Conservation (phyloP, 2,113 vertebrate genomes). For the Falcunculus frontatus region DNA sequence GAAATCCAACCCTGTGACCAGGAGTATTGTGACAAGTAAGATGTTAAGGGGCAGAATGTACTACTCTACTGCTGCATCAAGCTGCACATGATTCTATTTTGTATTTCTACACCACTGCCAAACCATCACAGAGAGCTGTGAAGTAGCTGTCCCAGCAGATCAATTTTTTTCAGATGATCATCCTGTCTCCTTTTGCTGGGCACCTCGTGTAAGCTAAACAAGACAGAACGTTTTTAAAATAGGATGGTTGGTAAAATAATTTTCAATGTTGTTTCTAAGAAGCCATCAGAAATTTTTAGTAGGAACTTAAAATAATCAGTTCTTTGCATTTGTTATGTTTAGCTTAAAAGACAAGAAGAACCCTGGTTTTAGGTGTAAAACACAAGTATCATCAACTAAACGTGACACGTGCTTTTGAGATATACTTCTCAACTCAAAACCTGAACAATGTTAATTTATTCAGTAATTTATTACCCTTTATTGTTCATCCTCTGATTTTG, state of each 20-base stretch:
- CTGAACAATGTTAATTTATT: background rate
- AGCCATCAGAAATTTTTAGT: background rate
- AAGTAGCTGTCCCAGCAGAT: background rate
- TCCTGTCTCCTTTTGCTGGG: background rate
- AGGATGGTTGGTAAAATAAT: background rate
- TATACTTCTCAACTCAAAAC: background rate
- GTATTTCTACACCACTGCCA: background rate
- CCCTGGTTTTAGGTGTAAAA: background rate
- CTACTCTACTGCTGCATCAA: background rate
- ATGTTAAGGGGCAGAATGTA: background rate
- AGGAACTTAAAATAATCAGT: background rate
- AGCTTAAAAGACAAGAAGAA: background rate
- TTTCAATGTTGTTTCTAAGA: background rate
- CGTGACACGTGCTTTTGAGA: accelerated
- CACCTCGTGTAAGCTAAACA: background rate
- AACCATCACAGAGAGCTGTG: background rate
- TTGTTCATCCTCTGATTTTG: background rate
- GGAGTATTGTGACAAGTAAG: background rate
- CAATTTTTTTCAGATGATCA: background rate
- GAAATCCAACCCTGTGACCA: background rate
- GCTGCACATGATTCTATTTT: background rate
- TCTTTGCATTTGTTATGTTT: background rate
- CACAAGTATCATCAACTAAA: background rate
- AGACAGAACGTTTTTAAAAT: background rate
- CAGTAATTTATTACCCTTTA: background rate